A percentile compares a stretch with the other conserved stretches of the same genome.
phyloP scores from a whole-genome alignment of 2,888 invertebrate species.

The Nemotelus nigrinus region DNA sequence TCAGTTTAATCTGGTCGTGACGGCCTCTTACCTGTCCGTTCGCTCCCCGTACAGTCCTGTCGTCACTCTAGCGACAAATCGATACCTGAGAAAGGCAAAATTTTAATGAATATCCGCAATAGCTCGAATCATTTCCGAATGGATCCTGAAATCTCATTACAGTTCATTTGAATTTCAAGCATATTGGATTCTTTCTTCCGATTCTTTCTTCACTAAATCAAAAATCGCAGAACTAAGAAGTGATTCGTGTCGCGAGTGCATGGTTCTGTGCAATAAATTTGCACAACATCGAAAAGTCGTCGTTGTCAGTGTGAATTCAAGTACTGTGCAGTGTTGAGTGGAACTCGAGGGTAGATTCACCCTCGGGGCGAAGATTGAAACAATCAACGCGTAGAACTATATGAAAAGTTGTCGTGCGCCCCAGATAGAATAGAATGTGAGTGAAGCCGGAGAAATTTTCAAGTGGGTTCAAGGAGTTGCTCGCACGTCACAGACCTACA shows the following conservation, averaged over 20 bases:
- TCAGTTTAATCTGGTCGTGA: not conserved
- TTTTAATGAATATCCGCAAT: slow-evolving; percentile 7
- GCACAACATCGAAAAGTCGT: no score
- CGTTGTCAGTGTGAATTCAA: no score
- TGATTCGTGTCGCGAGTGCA: no score
- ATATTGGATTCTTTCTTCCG: no score
- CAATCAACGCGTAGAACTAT: not conserved
- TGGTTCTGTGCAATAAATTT: no score
- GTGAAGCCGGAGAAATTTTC: slow-evolving; percentile 24
- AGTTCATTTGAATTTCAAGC: no score
- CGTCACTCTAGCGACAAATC: slow-evolving; percentile 22
- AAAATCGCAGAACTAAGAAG: no score
- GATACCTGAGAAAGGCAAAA: slow-evolving; percentile 9
- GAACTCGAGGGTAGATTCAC: slow-evolving; percentile 1
- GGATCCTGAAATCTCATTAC: no score
- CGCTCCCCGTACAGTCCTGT: not conserved
- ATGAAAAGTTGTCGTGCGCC: slow-evolving; percentile 21
- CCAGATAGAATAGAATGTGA: not conserved
- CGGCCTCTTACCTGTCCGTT: not conserved
- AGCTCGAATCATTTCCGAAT: not conserved
- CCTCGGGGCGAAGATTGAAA: not conserved
- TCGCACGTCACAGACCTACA: not conserved
- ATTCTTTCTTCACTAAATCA: no score
- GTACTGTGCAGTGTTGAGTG: not conserved
- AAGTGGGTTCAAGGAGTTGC: slow-evolving; percentile 11